Percentiles rank a stretch among this genome's conserved stretches.
These are phyloP conservation scores for Prochilodus magdalenae DNA, from an alignment of 2,113 vertebrate genomes.

Conservation along the genomic window DNA sequence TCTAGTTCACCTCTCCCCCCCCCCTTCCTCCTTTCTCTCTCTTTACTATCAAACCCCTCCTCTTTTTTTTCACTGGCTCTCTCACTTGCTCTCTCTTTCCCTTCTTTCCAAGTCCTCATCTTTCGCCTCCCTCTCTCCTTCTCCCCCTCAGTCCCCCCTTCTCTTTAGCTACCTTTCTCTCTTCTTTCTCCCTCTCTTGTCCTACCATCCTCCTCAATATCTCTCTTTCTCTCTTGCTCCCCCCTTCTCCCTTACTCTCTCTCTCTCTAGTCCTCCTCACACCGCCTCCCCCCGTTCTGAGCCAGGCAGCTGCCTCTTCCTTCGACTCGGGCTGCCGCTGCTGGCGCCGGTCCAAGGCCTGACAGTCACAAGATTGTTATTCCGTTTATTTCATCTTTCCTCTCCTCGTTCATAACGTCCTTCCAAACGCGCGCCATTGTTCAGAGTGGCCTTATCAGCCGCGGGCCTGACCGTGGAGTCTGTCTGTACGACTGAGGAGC, in stretches of 20 bases:
- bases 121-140: too few species aligned
- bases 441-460: constrained; percentile 1
- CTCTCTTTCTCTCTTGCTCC: background rate
- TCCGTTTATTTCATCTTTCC: constrained; percentile 47
- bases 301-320: constrained; percentile 36
- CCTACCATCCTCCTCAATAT: background rate
- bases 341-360: constrained; percentile 42
- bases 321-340: constrained; percentile 58
- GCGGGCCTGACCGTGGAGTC: background rate
- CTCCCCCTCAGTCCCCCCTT: background rate
- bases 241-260: background rate
- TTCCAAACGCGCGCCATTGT: constrained; percentile 17
- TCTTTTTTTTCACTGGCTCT: background rate
- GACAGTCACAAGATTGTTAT: constrained; percentile 58
- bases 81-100: background rate
- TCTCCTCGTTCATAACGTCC: constrained; percentile 22
- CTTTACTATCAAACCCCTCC: constrained; percentile 31
- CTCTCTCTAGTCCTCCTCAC: constrained; percentile 45
- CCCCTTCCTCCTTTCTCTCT: background rate
- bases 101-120: too few species aligned
- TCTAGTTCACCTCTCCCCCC: too few species aligned
- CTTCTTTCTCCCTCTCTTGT: background rate
- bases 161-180: background rate
- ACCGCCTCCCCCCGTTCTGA: constrained; percentile 6
- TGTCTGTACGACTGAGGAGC: background rate